phyloP scores from a whole-genome alignment of 2,113 vertebrate species.

The Platichthys flesus region DNA sequence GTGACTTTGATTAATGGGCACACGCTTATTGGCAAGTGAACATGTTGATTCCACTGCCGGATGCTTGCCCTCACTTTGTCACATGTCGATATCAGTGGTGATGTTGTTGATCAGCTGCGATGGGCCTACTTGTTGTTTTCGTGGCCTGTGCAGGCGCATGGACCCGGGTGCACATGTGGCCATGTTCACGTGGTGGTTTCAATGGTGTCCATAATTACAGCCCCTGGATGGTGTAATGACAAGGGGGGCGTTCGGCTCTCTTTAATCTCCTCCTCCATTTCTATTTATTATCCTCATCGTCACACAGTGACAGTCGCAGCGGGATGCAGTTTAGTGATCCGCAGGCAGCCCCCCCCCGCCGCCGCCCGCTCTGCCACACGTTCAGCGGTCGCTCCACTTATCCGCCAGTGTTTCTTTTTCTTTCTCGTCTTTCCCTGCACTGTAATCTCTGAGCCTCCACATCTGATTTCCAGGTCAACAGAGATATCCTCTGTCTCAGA shows the following conservation, averaged over 20 bases:
- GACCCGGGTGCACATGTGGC: slow-evolving; percentile 45
- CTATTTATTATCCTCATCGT: slow-evolving; percentile 80
- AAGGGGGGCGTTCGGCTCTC: slow-evolving; percentile 68
- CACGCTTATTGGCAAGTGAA: slow-evolving; percentile 1
- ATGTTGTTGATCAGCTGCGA: slow-evolving; percentile 39
- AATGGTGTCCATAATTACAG: slow-evolving; percentile 81
- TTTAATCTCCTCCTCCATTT: slow-evolving; percentile 78
- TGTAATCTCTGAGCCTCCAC: slow-evolving; percentile 47
- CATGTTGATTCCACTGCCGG: slow-evolving; percentile 21
- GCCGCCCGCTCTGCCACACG: slow-evolving; percentile 52
- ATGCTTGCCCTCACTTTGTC: slow-evolving; percentile 26
- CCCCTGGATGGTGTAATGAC: slow-evolving; percentile 77
- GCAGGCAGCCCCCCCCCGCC: slow-evolving; percentile 40
- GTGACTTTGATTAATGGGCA: slow-evolving; percentile 38
- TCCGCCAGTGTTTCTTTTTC: slow-evolving; percentile 39
- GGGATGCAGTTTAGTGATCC: slow-evolving; percentile 32
- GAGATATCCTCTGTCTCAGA: slow-evolving; percentile 37
- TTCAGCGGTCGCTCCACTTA: slow-evolving; percentile 42
- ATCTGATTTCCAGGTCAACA: slow-evolving; percentile 45
- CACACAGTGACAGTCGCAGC: slow-evolving; percentile 48
- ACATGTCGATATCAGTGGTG: slow-evolving; percentile 34
- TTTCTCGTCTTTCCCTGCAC: slow-evolving; percentile 38
- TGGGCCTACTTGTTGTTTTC: slow-evolving; percentile 19
- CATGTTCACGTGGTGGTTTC: slow-evolving; percentile 60
- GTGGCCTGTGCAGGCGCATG: slow-evolving; percentile 14